Evolutionary conservation across 1,140 invertebrate genomes (phyloP), one percentile per base, ranked within the genome.

Genomic region (Oedothorax gibbosus): DNA sequence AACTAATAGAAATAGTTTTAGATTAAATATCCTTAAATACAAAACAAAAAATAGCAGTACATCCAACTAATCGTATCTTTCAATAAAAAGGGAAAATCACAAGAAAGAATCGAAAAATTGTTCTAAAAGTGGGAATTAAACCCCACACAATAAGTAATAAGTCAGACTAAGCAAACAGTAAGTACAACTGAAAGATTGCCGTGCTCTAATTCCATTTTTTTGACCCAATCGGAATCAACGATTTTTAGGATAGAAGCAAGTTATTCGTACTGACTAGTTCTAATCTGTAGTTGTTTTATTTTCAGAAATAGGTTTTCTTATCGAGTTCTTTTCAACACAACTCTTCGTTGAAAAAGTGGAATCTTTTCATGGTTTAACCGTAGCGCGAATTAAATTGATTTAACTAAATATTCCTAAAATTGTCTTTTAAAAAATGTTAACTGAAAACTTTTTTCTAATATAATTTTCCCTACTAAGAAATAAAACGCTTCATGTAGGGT

Each of bases 121-220:
- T 14, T 60, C 53, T 79, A 79, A 79, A 79, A 66, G 35, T 66
- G 18, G n/a, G 75, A 62, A 71, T 50, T 69, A 81, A 81, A 53
- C 62, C 51, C 64, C 15, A 68, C 66, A 81, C 78, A 81, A 81
- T 81, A 66, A 56, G 78, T 21, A 49, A 81, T 81, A 81, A 81
- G 35, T 81, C 78, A 60, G 51, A 50, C 54, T 57, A 35, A 60
- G 78, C 57, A 81, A 71, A 81, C 78, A 71, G 69, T 12, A 35
- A 35, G 35, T 18, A 21, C 64, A 57, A 81, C 51, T 50, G 66
- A 66, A 71, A 81, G 60, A 71, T 81, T 79, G 51, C 49, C 75
- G 57, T 81, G 78, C 78, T 81, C 78, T 81, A 71, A 81, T 81
- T 81, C 78, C 78, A 81, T 81, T 68, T 18, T 51, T 53, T 81